Percentiles rank a stretch among this genome's conserved stretches.
Conservation (phyloP, 2,888 invertebrate species). For the Xylota sylvarum region DNA sequence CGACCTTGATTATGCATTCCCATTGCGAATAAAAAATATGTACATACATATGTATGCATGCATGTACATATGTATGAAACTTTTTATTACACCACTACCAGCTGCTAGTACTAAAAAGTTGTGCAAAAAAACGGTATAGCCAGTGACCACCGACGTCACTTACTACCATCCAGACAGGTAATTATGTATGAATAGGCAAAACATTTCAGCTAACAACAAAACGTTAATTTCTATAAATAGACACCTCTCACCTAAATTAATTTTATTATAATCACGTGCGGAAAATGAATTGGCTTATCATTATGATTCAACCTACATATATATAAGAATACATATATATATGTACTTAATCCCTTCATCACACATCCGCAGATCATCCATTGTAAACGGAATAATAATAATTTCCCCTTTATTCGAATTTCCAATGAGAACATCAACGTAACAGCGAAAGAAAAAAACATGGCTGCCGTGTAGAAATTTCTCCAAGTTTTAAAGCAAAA, state of each 20-base stretch:
- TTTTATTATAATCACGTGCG: not conserved
- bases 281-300: not conserved
- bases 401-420: not conserved
- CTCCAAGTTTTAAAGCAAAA: slow-evolving; percentile 8
- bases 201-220: not conserved
- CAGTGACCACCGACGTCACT: not conserved
- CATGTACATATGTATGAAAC: not conserved
- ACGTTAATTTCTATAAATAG: not conserved
- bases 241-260: not conserved
- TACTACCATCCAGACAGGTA: not conserved
- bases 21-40: not conserved
- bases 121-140: not conserved
- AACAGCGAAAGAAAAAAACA: slow-evolving; percentile 56
- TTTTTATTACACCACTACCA: not conserved
- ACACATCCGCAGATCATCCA: not conserved
- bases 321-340: no score
- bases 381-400: not conserved
- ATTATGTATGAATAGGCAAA: not conserved
- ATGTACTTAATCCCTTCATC: not conserved
- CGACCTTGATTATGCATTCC: not conserved
- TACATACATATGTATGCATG: no score
- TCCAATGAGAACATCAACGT: slow-evolving; percentile 1
- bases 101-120: not conserved
- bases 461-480: slow-evolving; percentile 64
- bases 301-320: not conserved